Percentiles rank a stretch among this genome's conserved stretches.
These are phyloP conservation scores for Biston betularia DNA, from an alignment of 2,888 invertebrate genomes.

Conservation along the genomic window DNA sequence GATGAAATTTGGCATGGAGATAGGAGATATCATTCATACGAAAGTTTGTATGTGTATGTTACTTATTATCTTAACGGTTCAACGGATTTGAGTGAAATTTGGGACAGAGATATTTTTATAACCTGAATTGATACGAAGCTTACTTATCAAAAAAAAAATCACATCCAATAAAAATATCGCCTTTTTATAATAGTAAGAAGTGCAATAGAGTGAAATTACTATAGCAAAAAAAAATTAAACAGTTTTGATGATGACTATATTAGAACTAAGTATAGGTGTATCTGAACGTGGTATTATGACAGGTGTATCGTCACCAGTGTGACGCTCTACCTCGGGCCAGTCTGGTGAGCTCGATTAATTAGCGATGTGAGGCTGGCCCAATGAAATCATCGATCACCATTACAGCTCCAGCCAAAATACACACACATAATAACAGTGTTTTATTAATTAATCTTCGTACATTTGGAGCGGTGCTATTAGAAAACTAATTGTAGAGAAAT, in stretches of 20 bases:
- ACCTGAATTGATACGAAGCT: too few relatives aligned
- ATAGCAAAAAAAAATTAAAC: background rate
- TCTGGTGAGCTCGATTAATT: conserved; percentile 62
- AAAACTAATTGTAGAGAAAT: conserved; percentile 7
- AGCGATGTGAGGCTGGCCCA: conserved; percentile 53
- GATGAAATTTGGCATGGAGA: too few relatives aligned
- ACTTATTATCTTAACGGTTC: too few relatives aligned
- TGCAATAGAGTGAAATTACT: too few relatives aligned
- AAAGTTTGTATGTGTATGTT: too few relatives aligned
- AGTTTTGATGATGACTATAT: background rate
- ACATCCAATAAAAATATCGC: too few relatives aligned
- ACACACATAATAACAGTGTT: conserved; percentile 43
- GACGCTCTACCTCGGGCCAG: conserved; percentile 55
- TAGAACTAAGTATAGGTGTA: conserved; percentile 6
- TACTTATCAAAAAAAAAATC: too few relatives aligned
- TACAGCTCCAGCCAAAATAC: conserved; percentile 55
- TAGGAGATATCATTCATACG: too few relatives aligned
- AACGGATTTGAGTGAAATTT: too few relatives aligned
- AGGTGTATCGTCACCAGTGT: conserved; percentile 60
- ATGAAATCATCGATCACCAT: conserved; percentile 63
- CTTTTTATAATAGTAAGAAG: too few relatives aligned
- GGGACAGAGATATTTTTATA: too few relatives aligned
- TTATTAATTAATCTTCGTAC: conserved; percentile 46
- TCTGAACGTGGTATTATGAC: conserved; percentile 46
- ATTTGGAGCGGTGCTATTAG: conserved; percentile 36